Evolutionary conservation across 2,113 vertebrate species (phyloP), one percentile per base, ranked within the genome.

Genomic region (Picathartes gymnocephalus): DNA sequence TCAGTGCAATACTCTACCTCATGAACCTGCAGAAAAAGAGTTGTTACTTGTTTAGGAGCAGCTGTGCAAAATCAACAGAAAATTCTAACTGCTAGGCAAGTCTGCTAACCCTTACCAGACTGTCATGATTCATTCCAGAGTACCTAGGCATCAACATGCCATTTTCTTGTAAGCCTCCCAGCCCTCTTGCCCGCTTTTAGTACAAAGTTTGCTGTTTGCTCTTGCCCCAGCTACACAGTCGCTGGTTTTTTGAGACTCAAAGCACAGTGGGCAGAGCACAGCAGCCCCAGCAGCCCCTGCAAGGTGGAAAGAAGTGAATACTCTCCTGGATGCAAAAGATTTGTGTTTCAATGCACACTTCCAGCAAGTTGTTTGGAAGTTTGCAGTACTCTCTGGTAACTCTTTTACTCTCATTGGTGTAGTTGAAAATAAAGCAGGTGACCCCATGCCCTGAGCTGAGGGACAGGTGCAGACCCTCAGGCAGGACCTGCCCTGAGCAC

Each of bases 311-410:
- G 19, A 86, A 11, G 11, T 13, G 8, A 78, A 81, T 12, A n/a
- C 4, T 1, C 8, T 62, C 11, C 25, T 37, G 53, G 20, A 33
- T 80, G 22, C 18, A 78, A 40, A 53, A 19, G 15, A 73, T 77
- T 81, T 40, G 18, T 47, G 19, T 72, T 74, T 42, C 39, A 35
- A 30, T n/a, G 15, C 17, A 39, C 0, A 0, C 2, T 56, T 64
- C 47, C 70, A 74, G 42, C 19, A 65, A 24, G 50, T 30, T 56
- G 33, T 45, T 39, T 62, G 35, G 60, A 48, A 24, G 42, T 35
- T 64, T n/a, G 15, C 58, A 40, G 15, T 3, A 7, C 10, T 22
- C 13, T 33, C 11, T 50, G 30, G 6, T 4, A 30, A 10, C 31
- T 60, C 39, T 30, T 30, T 17, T 6, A 12, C 16, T 56, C 11